Evolutionary conservation across 2,888 invertebrate species (phyloP).

Genomic region (Liopterus haemorrhoidalis): DNA sequence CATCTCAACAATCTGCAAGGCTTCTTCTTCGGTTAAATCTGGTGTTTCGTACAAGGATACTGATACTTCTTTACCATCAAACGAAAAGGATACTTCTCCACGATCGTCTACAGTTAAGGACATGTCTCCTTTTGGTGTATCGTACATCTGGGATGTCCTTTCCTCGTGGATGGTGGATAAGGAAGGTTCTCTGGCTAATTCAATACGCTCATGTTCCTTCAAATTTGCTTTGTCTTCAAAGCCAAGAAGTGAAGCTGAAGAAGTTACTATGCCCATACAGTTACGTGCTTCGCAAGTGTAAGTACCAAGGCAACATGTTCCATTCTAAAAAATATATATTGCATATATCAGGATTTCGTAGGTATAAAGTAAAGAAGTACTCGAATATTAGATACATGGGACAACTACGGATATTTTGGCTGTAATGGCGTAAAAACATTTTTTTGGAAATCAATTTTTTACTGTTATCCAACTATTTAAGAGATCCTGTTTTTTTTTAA

Average conservation of each 20-base stretch:
- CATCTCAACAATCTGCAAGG: conserved; percentile 87
- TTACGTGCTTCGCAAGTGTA: conserved; percentile 88
- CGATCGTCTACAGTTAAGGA: conserved; percentile 71
- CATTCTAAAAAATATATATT: conserved; percentile 58
- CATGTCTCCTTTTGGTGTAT: conserved; percentile 65
- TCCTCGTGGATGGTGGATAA: conserved; percentile 88
- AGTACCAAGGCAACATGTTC: conserved; percentile 82
- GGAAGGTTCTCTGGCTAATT: conserved; percentile 70
- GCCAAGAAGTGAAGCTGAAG: conserved; percentile 80
- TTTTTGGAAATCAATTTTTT: too few relatives aligned
- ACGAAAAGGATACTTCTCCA: conserved; percentile 83
- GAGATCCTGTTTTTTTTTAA: too few relatives aligned
- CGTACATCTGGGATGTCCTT: conserved; percentile 80
- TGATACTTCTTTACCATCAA: conserved; percentile 87
- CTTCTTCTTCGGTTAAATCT: conserved; percentile 87
- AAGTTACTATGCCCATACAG: conserved; percentile 85
- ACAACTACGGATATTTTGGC: too few relatives aligned
- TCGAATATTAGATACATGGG: too few relatives aligned
- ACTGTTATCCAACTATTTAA: too few relatives aligned
- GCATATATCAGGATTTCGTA: too few relatives aligned
- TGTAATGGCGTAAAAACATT: too few relatives aligned
- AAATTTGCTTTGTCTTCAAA: conserved; percentile 66
- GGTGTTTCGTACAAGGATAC: conserved; percentile 89
- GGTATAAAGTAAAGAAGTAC: too few relatives aligned
- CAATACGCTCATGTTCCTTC: conserved; percentile 50